Evolutionary conservation across 2,888 invertebrate species (phyloP), one percentile per base, ranked within the genome.

Genomic region (Odontomyia ornata): DNA sequence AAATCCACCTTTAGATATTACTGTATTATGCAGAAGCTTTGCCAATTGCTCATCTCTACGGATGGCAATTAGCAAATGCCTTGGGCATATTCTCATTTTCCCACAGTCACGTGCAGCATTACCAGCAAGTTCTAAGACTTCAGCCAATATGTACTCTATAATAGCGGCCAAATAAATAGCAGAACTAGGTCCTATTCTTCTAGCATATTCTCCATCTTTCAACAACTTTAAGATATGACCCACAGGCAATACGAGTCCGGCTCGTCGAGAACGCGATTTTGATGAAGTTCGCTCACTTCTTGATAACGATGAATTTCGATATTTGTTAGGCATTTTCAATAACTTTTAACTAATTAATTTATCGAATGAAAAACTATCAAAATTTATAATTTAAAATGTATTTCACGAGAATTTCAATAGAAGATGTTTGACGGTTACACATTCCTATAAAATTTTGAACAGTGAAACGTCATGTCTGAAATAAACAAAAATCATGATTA

Each of bases 1-100:
- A 0, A 95, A 95, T 82, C 95, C 95, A 79, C 95, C 95, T 86
- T 95, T 93, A 27, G 94, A 91, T 83, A 95, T 95, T 21, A 93
- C 94, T 1, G 95, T 94, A 60, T 93, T 93, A 0, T 90, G 89
- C 5, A 95, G 85, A 72, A 95, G 88, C 84, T 91, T 92, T 85
- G 93, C 93, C 82, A 95, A 87, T 83, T 95, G 95, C 81, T 94
- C 93, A 84, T 95, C 95, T 84, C 94, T 94, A 18, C 93, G 88
- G 79, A 95, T 91, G 27, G 94, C 94, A 80, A 95, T 83, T 84
- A 95, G 92, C 27, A 95, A 87, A 84, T 95, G 95, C 67, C 95
- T 89, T 0, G 94, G 93, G 95, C 88, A 84, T 95, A 95, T 71
- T 94, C 89, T 0, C 94, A 94, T 77, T 84, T 91, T 93, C 81